Percentiles rank a stretch among this genome's conserved stretches.
Conservation (phyloP, 2,113 vertebrate genomes). For the Sylvicapra grimmia region DNA sequence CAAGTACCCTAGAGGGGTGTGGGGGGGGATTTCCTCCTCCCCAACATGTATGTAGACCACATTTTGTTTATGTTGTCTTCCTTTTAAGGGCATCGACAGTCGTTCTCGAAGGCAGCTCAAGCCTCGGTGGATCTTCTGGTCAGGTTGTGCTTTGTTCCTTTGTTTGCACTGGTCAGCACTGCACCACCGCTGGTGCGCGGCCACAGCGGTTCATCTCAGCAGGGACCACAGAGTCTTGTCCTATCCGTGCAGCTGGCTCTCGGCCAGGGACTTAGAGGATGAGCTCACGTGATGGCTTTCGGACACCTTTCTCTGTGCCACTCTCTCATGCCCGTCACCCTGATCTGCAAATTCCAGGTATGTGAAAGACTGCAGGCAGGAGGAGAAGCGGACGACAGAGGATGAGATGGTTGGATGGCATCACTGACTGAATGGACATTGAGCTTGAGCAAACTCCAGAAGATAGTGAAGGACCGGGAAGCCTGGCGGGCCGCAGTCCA, state of each 20-base stretch:
- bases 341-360: neutral
- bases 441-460: neutral
- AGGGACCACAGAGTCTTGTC: neutral
- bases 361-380: neutral
- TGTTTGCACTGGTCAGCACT: neutral
- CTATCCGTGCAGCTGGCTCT: neutral
- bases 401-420: neutral
- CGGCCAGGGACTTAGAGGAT: neutral
- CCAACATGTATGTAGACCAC: neutral
- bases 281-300: neutral
- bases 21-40: neutral
- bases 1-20: neutral
- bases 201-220: neutral
- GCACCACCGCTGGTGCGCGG: neutral
- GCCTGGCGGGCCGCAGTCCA: neutral
- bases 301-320: neutral
- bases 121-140: neutral
- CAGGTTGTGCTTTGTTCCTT: neutral
- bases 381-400: neutral
- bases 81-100: neutral
- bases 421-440: neutral
- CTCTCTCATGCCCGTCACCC: neutral
- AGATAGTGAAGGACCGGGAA: neutral
- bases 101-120: neutral
- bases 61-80: neutral